Conservation (phyloP, 2,888 invertebrate species). For the Lampropteryx suffumata region DNA sequence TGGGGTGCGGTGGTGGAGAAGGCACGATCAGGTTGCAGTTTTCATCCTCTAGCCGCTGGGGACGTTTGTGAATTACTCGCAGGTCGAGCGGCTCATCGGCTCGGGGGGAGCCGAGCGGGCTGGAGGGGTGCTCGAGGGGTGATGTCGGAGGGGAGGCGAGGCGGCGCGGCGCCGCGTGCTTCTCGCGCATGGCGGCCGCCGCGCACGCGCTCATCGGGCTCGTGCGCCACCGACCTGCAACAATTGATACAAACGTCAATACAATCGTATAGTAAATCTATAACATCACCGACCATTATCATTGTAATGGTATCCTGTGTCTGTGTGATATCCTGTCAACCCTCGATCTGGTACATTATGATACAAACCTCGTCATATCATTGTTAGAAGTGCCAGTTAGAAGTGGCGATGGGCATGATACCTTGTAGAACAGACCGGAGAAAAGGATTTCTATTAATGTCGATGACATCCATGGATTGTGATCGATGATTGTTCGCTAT, state of each 20-base stretch:
- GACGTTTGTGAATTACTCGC: constrained; percentile 92
- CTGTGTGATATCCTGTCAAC: too few relatives aligned
- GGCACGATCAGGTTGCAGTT: constrained; percentile 90
- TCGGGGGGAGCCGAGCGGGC: constrained; percentile 78
- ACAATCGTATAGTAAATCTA: too few relatives aligned
- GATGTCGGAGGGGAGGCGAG: constrained; percentile 84
- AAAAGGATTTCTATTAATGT: too few relatives aligned
- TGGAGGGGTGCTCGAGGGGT: constrained; percentile 69
- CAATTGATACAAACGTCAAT: constrained; percentile 42
- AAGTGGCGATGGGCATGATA: too few relatives aligned
- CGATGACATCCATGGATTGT: too few relatives aligned
- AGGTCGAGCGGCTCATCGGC: constrained; percentile 93
- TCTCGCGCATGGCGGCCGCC: constrained; percentile 90
- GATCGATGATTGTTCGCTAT: too few relatives aligned
- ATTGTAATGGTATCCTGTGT: too few relatives aligned
- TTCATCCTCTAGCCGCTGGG: constrained; percentile 89
- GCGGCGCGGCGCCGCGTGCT: constrained; percentile 95
- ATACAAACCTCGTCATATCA: too few relatives aligned
- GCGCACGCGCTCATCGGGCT: constrained; percentile 89
- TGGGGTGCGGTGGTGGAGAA: constrained; percentile 82
- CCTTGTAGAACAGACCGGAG: too few relatives aligned
- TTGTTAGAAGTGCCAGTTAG: too few relatives aligned
- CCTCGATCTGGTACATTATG: too few relatives aligned
- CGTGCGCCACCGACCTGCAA: constrained; percentile 81
- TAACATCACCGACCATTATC: constrained; percentile 1